Percentiles rank a stretch among this genome's conserved stretches.
Evolutionary conservation across 2,113 vertebrate species (phyloP).

Genomic region (Felis chaus): DNA sequence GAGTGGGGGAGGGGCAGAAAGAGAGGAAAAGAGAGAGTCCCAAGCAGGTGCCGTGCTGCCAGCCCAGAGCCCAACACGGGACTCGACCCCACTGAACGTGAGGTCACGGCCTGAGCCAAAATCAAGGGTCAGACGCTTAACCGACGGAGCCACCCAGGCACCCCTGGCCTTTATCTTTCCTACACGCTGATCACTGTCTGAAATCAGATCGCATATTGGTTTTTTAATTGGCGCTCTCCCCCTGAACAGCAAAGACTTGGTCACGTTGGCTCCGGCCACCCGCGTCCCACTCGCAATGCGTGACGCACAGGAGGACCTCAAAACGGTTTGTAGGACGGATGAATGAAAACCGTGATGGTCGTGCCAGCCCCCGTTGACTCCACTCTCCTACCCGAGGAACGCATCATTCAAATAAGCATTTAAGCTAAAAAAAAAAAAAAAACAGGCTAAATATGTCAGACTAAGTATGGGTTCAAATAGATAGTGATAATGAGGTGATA

Average conservation of each 20-base stretch:
- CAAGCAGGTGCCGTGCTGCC: no score
- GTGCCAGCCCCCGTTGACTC: background rate
- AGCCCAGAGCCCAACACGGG: no score
- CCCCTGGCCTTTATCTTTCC: background rate
- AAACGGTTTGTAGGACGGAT: background rate
- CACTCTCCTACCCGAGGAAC: background rate
- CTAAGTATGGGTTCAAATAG: background rate
- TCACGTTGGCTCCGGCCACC: background rate
- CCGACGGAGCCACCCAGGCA: no score
- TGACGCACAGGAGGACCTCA: background rate
- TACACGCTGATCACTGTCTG: background rate
- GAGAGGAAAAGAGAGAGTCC: no score
- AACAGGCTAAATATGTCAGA: background rate
- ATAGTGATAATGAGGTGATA: background rate
- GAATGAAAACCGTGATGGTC: background rate
- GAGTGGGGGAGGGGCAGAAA: no score
- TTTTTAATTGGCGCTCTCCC: background rate
- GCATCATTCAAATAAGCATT: conserved; percentile 10
- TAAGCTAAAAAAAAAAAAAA: background rate
- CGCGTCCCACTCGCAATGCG: background rate
- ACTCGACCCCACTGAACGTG: no score
- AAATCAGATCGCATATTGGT: background rate
- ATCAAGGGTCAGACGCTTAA: no score
- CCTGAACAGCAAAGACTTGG: background rate
- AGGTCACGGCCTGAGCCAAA: no score